Percentiles rank a stretch among this genome's conserved stretches.
Evolutionary conservation across 2,888 invertebrate genomes (phyloP).

Genomic region (Troides oblongomaculatus): DNA sequence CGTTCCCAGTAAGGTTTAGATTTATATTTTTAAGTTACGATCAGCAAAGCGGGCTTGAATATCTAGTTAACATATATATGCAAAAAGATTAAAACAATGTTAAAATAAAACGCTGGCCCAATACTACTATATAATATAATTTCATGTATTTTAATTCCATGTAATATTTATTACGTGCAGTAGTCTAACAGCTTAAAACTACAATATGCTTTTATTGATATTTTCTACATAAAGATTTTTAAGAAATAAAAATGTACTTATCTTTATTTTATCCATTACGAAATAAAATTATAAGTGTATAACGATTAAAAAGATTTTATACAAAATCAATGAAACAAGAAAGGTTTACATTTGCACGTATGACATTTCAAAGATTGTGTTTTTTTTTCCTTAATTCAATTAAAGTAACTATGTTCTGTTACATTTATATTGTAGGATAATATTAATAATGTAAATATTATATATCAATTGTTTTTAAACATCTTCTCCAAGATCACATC

Average conservation of each 20-base stretch:
- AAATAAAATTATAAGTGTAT: constrained; percentile 15
- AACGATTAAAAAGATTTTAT: constrained; percentile 16
- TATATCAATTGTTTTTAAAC: constrained; percentile 30
- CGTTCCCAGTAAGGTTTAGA: no score
- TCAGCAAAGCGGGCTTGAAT: no score
- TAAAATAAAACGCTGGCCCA: neutral
- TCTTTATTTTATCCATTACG: constrained; percentile 7
- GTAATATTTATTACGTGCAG: neutral
- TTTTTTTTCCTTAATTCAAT: neutral
- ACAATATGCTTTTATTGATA: neutral
- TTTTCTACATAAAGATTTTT: constrained; percentile 12
- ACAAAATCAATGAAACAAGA: constrained; percentile 5
- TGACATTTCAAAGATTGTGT: constrained; percentile 4
- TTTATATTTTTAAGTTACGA: no score
- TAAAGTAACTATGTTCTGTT: constrained; percentile 1
- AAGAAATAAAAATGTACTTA: constrained; percentile 22
- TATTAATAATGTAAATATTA: constrained; percentile 2
- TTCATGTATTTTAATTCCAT: neutral
- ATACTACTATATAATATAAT: constrained; percentile 8
- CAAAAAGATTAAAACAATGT: neutral
- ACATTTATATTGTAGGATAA: neutral
- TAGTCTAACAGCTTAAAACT: constrained; percentile 1
- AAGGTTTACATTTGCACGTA: neutral
- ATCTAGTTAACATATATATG: no score
- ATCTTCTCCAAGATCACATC: constrained; percentile 55